phyloP scores from a whole-genome alignment of 1,140 invertebrate genomes.

The Sarcophaga peregrina region DNA sequence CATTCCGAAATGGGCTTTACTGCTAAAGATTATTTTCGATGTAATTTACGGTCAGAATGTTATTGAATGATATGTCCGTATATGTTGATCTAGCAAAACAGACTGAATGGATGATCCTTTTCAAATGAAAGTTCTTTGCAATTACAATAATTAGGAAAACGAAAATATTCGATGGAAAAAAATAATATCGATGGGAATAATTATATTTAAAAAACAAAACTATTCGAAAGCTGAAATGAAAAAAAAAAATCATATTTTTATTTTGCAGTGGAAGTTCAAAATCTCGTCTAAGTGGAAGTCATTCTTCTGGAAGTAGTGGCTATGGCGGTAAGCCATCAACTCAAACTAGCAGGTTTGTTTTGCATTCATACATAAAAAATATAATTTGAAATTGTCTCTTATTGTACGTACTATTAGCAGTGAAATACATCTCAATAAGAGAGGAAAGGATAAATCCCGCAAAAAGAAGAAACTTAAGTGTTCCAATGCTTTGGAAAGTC shows the following conservation, averaged over 20 bases:
- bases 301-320: constrained; percentile 81
- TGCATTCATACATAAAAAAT: constrained; percentile 37
- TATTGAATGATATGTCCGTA: too few relatives aligned
- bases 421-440: constrained; percentile 66
- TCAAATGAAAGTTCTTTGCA: too few relatives aligned
- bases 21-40: too few relatives aligned
- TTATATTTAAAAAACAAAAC: too few relatives aligned
- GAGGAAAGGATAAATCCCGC: constrained; percentile 67
- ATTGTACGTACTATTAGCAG: constrained; percentile 51
- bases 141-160: too few relatives aligned
- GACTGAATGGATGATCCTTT: too few relatives aligned
- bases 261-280: constrained; percentile 77
- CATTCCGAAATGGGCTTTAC: too few relatives aligned
- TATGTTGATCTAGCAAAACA: too few relatives aligned
- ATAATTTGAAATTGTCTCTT: constrained; percentile 12
- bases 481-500: constrained; percentile 47
- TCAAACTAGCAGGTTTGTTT: constrained; percentile 69
- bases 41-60: too few relatives aligned
- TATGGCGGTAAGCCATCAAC: constrained; percentile 76
- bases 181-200: too few relatives aligned
- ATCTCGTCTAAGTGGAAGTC: constrained; percentile 79
- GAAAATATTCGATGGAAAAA: too few relatives aligned
- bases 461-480: constrained; percentile 69
- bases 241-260: background rate
- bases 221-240: too few relatives aligned